A percentile compares a stretch with the other conserved stretches of the same genome.
phyloP scores from a whole-genome alignment of 2,888 invertebrate species.

The Tromatobia lineatoria region DNA sequence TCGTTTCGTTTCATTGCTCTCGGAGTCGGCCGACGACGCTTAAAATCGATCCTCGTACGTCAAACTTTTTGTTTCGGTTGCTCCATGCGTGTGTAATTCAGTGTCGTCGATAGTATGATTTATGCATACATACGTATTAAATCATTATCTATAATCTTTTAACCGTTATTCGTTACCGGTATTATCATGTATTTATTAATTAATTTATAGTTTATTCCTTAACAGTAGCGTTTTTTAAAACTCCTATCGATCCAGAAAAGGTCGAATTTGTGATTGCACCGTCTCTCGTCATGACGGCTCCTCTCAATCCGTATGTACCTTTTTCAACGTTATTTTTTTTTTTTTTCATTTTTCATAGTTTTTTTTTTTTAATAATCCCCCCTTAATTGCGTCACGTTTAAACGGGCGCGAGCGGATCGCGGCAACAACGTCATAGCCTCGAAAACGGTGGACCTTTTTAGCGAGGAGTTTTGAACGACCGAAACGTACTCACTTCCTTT shows the following conservation, averaged over 20 bases:
- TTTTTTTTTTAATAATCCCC: conserved; percentile 64
- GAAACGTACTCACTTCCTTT: conserved; percentile 15
- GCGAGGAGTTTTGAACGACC: conserved; percentile 43
- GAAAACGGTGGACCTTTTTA: conserved; percentile 39
- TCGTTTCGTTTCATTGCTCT: conserved; percentile 33
- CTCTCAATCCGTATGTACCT: conserved; percentile 41
- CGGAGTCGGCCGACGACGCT: conserved; percentile 3
- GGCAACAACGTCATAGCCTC: conserved; percentile 47
- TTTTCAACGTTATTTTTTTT: conserved; percentile 63
- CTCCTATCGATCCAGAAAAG: conserved; percentile 35
- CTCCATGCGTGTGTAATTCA: conserved; percentile 61
- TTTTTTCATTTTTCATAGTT: conserved; percentile 66
- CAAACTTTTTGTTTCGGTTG: conserved; percentile 9
- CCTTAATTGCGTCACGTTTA: conserved; percentile 46
- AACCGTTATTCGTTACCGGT: conserved; percentile 59
- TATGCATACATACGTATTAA: conserved; percentile 67
- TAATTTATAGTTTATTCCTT: conserved; percentile 66
- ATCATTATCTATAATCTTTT: conserved; percentile 63
- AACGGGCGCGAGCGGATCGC: conserved; percentile 37
- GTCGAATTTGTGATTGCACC: conserved; percentile 37
- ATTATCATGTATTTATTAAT: conserved; percentile 60
- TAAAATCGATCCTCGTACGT: not conserved
- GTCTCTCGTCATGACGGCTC: conserved; percentile 4
- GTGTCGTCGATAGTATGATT: conserved; percentile 50
- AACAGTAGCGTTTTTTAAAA: conserved; percentile 51